Evolutionary conservation across 2,888 invertebrate species (phyloP), one percentile per base, ranked within the genome.

Genomic region (Conops quadrifasciatus): DNA sequence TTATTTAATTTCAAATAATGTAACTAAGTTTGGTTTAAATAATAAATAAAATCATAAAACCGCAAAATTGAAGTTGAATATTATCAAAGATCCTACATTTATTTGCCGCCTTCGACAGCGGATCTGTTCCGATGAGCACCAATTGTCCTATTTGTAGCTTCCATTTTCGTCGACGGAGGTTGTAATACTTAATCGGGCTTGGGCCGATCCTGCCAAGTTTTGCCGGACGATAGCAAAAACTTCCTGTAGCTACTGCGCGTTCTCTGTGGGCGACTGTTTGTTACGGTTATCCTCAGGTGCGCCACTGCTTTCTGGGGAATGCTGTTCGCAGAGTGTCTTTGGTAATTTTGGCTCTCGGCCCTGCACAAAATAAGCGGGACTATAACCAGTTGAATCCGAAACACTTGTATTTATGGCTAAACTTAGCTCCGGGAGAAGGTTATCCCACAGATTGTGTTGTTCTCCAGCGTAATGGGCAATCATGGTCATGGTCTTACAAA

Each of bases 261-360:
- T 49, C 11, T 49, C 49, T 11, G 7, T 16, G n/a, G 15, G 49
- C 2, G 49, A 49, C 2, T 11, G n/a, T 5, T 49, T 19, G 49
- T 49, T 49, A 11, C 11, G 19, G 45, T 13, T 5, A 13, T 43
- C 45, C 13, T 13, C 45, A 43, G 45, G n/a, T n/a, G n/a, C n/a
- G n/a, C n/a, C n/a, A 36, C 43, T 16, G 0, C 11, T 63, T 7
- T 36, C 21, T 3, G 19, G 19, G 11, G 62, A 28, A 19, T 16
- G 4, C 1, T 62, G n/a, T 9, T 66, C 66, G 30, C 19, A 66
- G 13, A 66, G 36, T 13, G 66, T 13, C 15, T 19, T 51, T 21
- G 65, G 60, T 7, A 72, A 16, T 0, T 59, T 47, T 15, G 72
- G 68, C 19, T 72, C 59, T 19, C 65, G 5, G 0, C 72, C 72